A percentile compares a stretch with the other conserved stretches of the same genome.
Evolutionary conservation across 2,888 invertebrate genomes (phyloP).

Genomic region (Apantesis nais): DNA sequence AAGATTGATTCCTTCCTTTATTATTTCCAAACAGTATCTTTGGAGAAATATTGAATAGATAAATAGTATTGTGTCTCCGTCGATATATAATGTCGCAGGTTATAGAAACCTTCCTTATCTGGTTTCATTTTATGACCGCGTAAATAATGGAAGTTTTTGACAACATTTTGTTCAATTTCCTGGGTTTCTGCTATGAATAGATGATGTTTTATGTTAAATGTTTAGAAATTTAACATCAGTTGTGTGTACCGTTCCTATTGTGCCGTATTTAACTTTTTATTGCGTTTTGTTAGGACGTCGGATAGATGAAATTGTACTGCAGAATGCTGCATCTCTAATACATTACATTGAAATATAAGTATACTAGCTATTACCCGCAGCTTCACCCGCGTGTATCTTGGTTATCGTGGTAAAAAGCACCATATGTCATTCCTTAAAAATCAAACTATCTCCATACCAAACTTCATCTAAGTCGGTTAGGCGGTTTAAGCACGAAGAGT

Average conservation of each 20-base stretch:
- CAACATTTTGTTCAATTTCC: conserved; percentile 53
- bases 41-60: conserved; percentile 56
- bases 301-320: not conserved
- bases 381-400: too few relatives aligned
- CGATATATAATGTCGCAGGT: conserved; percentile 43
- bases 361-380: not conserved
- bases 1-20: conserved; percentile 29
- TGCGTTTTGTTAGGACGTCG: not conserved
- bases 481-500: too few relatives aligned
- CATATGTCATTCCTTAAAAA: too few relatives aligned
- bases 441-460: too few relatives aligned
- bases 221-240: conserved; percentile 19
- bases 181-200: conserved; percentile 42
- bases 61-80: conserved; percentile 48
- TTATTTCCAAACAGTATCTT: conserved; percentile 39
- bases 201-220: conserved; percentile 42
- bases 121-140: conserved; percentile 56
- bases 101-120: conserved; percentile 50
- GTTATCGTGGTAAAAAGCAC: too few relatives aligned
- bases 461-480: too few relatives aligned
- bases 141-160: conserved; percentile 54
- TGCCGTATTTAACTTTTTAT: not conserved
- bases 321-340: not conserved
- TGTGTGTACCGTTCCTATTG: not conserved
- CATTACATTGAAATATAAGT: not conserved